Percentiles rank a stretch among this genome's conserved stretches.
Evolutionary conservation across 2,888 invertebrate species (phyloP).

Genomic region (Rosalia funebris): DNA sequence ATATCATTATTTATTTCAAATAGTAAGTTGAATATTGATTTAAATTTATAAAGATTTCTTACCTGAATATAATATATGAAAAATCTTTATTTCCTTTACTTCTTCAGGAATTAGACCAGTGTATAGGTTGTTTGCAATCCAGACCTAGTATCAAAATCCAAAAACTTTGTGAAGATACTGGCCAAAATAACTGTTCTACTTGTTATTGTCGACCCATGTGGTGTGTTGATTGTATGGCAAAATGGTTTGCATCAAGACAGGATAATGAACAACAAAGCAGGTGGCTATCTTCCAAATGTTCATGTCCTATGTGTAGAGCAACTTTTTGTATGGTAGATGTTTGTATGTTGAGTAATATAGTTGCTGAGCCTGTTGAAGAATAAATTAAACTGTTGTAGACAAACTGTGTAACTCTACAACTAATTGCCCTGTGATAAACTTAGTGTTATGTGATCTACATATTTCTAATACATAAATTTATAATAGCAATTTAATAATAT

Average conservation of each 20-base stretch:
- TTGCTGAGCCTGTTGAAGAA: conserved; percentile 16
- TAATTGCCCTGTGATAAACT: not conserved
- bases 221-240: conserved; percentile 86
- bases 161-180: conserved; percentile 70
- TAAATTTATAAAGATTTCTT: too few species aligned
- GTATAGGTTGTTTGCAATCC: conserved; percentile 89
- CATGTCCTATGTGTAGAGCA: conserved; percentile 89
- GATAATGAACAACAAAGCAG: conserved; percentile 73
- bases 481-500: too few species aligned
- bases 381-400: too few species aligned
- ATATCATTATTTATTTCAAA: too few species aligned
- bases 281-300: conserved; percentile 85
- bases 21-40: too few species aligned
- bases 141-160: conserved; percentile 81
- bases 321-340: conserved; percentile 88
- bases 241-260: conserved; percentile 90
- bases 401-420: too few species aligned
- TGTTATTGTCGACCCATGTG: conserved; percentile 89
- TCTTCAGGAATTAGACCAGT: conserved; percentile 84
- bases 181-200: conserved; percentile 64
- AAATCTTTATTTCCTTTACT: too few species aligned
- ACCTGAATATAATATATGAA: too few species aligned
- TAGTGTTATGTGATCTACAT: not conserved
- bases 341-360: conserved; percentile 56
- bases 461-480: too few species aligned